Evolutionary conservation across 2,888 invertebrate species (phyloP).

Genomic region (Hirtodrosophila histrioides): DNA sequence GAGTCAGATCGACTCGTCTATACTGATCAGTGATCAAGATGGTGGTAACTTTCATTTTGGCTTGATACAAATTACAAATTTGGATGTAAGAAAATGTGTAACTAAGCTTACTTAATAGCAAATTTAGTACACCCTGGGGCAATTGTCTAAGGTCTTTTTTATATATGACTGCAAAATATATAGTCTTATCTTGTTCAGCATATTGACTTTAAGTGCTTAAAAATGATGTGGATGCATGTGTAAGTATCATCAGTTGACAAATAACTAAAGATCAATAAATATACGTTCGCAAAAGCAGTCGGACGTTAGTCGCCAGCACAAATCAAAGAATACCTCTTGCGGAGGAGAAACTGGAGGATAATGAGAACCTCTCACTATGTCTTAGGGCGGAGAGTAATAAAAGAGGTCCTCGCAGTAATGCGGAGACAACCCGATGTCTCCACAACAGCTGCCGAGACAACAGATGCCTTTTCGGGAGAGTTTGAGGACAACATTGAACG

Average conservation of each 20-base stretch:
- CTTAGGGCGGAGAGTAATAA: not conserved
- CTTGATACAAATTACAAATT: too few relatives aligned
- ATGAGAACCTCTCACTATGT: not conserved
- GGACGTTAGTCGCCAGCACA: slow-evolving; percentile 37
- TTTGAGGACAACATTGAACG: not conserved
- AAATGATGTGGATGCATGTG: slow-evolving; percentile 40
- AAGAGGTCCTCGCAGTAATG: not conserved
- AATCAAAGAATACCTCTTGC: slow-evolving; percentile 12
- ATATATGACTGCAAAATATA: not conserved
- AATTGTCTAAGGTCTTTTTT: not conserved
- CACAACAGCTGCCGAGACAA: not conserved
- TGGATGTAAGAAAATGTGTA: too few relatives aligned
- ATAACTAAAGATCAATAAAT: not conserved
- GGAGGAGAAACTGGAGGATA: slow-evolving; percentile 5
- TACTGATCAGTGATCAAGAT: too few relatives aligned
- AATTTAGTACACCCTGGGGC: slow-evolving; percentile 1
- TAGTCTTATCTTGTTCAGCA: too few relatives aligned
- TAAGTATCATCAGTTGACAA: slow-evolving; percentile 10
- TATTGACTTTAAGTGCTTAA: not conserved
- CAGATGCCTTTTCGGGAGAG: not conserved
- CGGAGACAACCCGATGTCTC: not conserved
- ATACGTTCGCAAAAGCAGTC: slow-evolving; percentile 31
- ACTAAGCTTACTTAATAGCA: not conserved
- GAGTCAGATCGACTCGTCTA: too few relatives aligned
- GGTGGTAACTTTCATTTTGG: too few relatives aligned